A percentile compares a stretch with the other conserved stretches of the same genome.
Conservation (phyloP, 2,888 invertebrate genomes). For the Magallana nippona region DNA sequence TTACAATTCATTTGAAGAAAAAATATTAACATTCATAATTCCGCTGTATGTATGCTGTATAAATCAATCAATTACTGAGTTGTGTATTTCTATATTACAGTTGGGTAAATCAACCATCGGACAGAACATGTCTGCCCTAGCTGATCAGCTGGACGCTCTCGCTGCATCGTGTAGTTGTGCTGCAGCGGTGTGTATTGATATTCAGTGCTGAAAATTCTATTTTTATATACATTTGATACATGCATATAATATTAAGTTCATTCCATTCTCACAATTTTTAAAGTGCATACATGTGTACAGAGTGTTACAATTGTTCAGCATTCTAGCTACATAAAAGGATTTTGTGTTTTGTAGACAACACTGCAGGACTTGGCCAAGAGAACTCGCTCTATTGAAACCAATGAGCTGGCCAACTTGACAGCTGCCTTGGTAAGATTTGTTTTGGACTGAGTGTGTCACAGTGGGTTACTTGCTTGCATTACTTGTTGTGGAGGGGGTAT, state of each 20-base stretch:
- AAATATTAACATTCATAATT: too few relatives aligned
- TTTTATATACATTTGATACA: neutral
- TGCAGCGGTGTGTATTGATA: slow-evolving; percentile 4
- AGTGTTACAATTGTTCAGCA: neutral
- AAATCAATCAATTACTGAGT: neutral
- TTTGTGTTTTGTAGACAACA: slow-evolving; percentile 43
- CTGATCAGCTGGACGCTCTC: slow-evolving; percentile 8
- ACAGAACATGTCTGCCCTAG: slow-evolving; percentile 13
- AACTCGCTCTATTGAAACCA: slow-evolving; percentile 38
- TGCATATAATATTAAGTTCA: neutral
- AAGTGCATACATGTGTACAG: neutral
- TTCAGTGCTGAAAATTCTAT: neutral
- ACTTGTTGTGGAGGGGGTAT: too few relatives aligned
- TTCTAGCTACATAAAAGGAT: neutral
- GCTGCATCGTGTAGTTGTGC: neutral
- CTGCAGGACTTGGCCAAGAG: slow-evolving; percentile 28
- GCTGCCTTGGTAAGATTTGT: slow-evolving; percentile 41
- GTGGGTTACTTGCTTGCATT: too few relatives aligned
- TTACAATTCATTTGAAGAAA: too few relatives aligned
- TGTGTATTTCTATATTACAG: slow-evolving; percentile 40
- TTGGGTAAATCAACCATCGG: slow-evolving; percentile 7
- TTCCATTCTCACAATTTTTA: too few relatives aligned
- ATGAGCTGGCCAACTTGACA: slow-evolving; percentile 42
- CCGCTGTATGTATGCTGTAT: too few relatives aligned
- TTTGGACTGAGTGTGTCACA: too few relatives aligned